phyloP scores from a whole-genome alignment of 2,797 vertebrate genomes.

The Lepilemur ruficaudatus region DNA sequence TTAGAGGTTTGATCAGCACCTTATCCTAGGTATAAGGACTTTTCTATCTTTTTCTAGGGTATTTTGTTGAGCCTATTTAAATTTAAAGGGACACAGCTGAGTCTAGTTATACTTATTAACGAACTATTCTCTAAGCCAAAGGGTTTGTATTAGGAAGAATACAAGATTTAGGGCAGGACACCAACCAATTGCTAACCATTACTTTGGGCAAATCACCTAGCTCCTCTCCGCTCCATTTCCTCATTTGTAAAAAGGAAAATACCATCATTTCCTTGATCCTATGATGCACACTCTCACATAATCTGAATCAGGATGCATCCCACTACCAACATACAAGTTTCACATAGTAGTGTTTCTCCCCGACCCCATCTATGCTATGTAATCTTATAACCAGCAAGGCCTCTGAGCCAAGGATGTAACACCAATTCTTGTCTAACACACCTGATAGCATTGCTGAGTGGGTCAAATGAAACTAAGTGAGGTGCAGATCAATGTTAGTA shows the following conservation, averaged over 20 bases:
- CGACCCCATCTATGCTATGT: neutral
- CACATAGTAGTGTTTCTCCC: neutral
- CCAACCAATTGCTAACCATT: neutral
- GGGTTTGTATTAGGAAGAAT: neutral
- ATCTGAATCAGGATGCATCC: neutral
- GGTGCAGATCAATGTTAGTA: neutral
- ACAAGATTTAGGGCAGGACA: neutral
- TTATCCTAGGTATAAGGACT: neutral
- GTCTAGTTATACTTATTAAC: neutral
- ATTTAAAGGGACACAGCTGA: neutral
- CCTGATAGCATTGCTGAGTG: neutral
- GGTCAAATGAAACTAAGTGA: neutral
- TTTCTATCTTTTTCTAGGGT: neutral
- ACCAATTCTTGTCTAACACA: neutral
- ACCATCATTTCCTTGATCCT: neutral
- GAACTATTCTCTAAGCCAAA: neutral
- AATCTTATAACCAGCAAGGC: neutral
- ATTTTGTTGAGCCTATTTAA: constrained; percentile 21
- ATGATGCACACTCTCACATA: neutral
- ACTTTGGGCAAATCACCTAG: neutral
- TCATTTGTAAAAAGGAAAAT: constrained; percentile 4
- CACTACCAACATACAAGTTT: neutral
- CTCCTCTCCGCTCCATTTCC: neutral
- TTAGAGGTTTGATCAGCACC: neutral
- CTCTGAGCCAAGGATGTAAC: neutral